Evolutionary conservation across 2,888 invertebrate species (phyloP), one percentile per base, ranked within the genome.

Genomic region (Scrobipalpa atriplicella): DNA sequence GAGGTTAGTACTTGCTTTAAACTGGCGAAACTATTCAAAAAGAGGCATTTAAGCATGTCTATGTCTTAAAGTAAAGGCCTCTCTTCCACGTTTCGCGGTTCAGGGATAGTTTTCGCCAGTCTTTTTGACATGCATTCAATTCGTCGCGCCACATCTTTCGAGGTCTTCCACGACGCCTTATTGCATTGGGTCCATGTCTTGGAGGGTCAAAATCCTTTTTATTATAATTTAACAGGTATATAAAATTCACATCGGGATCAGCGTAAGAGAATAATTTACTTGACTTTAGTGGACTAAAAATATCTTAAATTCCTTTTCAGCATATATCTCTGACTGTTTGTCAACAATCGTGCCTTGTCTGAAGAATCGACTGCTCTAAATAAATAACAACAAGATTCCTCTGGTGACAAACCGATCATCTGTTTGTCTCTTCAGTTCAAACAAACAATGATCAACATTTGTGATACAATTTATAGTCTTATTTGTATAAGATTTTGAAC

Each of bases 1-100:
- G 94, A 96, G 96, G 97, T 97, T 83, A 88, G 91, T 81, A 29
- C 29, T 29, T 29, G 29, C 5, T 29, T 29, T 29, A 29, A 29
- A 29, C 29, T 29, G 2, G 29, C 1, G 19, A 19, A 16, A 16
- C 11, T 13, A 58, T 10, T 54, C 19, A 8, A 6, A 47, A 43
- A 43, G 29, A 29, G 29, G 29, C 29, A 3, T 29, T 29, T 29
- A 5, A 29, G 5, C 29, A 29, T 29, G n/a, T n/a, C n/a, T n/a
- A n/a, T n/a, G n/a, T n/a, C n/a, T n/a, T n/a, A n/a, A n/a, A n/a
- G n/a, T n/a, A n/a, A n/a, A n/a, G n/a, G n/a, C n/a, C n/a, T n/a
- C n/a, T n/a, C n/a, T n/a, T n/a, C n/a, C n/a, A n/a, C n/a, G n/a
- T n/a, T n/a, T n/a, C n/a, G n/a, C n/a, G n/a, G n/a, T n/a, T n/a